Evolutionary conservation across 1,140 invertebrate species (phyloP).

Genomic region (Subanguina moxae): DNA sequence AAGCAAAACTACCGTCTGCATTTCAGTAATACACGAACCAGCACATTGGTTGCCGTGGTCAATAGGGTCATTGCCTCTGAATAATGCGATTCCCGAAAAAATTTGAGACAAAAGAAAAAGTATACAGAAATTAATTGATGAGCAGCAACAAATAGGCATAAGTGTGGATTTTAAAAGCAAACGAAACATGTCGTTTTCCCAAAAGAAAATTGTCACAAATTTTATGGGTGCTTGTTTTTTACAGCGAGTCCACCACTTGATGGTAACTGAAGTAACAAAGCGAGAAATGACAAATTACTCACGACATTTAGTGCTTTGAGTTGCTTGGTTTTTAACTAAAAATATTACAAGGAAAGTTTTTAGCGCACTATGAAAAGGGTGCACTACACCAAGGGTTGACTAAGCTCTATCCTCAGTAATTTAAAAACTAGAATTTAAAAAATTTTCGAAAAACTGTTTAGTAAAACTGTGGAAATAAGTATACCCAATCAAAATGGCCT

Average conservation of each 20-base stretch:
- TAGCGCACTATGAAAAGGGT: no score
- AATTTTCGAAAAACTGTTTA: no score
- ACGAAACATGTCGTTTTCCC: neutral
- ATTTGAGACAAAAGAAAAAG: neutral
- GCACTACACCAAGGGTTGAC: no score
- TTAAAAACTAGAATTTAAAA: no score
- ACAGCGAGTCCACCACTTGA: neutral
- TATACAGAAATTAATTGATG: neutral
- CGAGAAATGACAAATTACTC: constrained; percentile 2
- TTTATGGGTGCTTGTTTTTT: neutral
- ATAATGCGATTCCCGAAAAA: neutral
- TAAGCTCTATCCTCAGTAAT: no score
- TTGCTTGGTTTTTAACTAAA: no score
- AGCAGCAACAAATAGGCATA: neutral
- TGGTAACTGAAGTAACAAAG: neutral
- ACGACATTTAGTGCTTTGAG: neutral
- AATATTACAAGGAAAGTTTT: no score
- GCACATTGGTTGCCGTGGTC: constrained; percentile 6
- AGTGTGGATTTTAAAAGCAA: neutral
- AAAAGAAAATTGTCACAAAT: neutral
- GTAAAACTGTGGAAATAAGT: no score
- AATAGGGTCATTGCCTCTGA: neutral
- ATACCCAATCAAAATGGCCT: no score
- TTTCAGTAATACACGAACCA: constrained; percentile 3
- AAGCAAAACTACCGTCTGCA: constrained; percentile 6